Evolutionary conservation across 2,113 vertebrate genomes (phyloP).

Genomic region (Tiliqua scincoides): DNA sequence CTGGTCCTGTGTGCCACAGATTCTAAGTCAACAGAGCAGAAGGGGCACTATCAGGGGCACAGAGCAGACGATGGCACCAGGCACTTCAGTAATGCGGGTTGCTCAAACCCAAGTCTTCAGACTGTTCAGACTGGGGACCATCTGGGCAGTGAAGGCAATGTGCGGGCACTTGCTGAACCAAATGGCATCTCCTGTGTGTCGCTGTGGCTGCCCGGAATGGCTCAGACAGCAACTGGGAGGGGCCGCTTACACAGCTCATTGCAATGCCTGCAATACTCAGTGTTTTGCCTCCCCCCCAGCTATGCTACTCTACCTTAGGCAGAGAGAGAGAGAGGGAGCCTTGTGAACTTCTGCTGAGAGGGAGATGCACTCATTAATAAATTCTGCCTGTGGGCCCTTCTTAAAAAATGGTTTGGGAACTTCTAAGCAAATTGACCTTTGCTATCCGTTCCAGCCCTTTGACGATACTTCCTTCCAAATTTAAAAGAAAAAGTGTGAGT

Average conservation of each 20-base stretch:
- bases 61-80: neutral
- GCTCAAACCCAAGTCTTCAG: neutral
- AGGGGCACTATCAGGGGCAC: neutral
- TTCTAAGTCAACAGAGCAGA: neutral
- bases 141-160: too few relatives aligned
- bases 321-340: too few relatives aligned
- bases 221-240: too few relatives aligned
- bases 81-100: neutral
- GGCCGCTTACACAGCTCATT: too few relatives aligned
- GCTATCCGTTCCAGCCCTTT: conserved; percentile 1
- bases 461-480: neutral
- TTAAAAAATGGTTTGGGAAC: neutral
- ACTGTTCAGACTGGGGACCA: neutral
- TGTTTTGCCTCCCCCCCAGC: too few relatives aligned
- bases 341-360: too few relatives aligned
- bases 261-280: too few relatives aligned
- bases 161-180: too few relatives aligned
- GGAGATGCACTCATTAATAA: neutral
- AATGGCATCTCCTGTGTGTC: too few relatives aligned
- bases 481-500: conserved; percentile 4
- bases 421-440: neutral
- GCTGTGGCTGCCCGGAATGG: too few relatives aligned
- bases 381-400: neutral
- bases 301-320: too few relatives aligned
- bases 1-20: neutral